Percentiles rank a stretch among this genome's conserved stretches.
These are phyloP conservation scores for Caenorhabditis sp. DNA, from an alignment of 2,888 invertebrate species.

Conservation along the genomic window DNA sequence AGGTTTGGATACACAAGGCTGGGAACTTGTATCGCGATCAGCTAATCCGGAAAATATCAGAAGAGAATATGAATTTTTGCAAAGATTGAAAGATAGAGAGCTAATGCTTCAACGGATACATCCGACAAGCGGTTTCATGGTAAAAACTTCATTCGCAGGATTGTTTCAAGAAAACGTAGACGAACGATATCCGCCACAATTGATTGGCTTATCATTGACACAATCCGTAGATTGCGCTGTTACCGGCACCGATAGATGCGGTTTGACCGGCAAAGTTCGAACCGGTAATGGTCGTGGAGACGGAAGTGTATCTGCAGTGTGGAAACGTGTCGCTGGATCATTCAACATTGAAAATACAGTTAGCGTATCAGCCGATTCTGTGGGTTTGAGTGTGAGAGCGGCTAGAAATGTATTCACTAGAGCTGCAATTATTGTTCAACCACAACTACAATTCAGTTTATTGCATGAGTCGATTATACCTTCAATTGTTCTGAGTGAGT, in stretches of 20 bases:
- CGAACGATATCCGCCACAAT: constrained; percentile 60
- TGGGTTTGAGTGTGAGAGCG: constrained; percentile 39
- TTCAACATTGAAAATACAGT: constrained; percentile 58
- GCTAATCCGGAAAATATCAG: constrained; percentile 92
- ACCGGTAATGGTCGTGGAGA: constrained; percentile 67
- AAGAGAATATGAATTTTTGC: constrained; percentile 89
- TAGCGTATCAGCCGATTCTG: constrained; percentile 50
- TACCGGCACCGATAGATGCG: constrained; percentile 59
- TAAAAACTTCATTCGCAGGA: constrained; percentile 62
- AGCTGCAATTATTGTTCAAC: constrained; percentile 61
- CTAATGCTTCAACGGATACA: constrained; percentile 88
- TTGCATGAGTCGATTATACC: constrained; percentile 50
- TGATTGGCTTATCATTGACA: constrained; percentile 58
- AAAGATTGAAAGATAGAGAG: constrained; percentile 84
- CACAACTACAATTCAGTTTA: constrained; percentile 57
- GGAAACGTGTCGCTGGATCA: constrained; percentile 57
- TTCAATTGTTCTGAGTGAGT: constrained; percentile 24
- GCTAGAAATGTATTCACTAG: constrained; percentile 51
- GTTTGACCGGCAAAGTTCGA: constrained; percentile 60
- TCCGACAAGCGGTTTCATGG: constrained; percentile 76
- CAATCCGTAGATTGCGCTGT: constrained; percentile 65
- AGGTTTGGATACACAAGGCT: constrained; percentile 88
- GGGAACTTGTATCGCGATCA: constrained; percentile 80
- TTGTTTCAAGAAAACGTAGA: constrained; percentile 59
- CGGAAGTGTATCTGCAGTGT: constrained; percentile 56